Conservation (phyloP, 2,888 invertebrate genomes). For the Lagria hirta region DNA sequence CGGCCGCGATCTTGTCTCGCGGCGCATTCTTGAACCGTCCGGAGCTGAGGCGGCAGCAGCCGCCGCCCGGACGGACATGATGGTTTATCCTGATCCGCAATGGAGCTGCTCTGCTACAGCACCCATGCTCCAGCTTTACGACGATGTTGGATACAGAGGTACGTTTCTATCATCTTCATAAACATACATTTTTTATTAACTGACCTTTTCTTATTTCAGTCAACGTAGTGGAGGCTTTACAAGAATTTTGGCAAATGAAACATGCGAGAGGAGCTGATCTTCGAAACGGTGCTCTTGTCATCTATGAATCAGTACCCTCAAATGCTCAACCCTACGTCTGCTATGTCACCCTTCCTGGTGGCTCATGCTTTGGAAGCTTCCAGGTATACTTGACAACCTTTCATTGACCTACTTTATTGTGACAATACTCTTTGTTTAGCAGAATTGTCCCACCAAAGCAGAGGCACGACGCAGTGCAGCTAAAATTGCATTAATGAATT, state of each 20-base stretch:
- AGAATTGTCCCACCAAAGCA: conserved; percentile 94
- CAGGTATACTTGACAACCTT: conserved; percentile 62
- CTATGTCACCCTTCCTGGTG: conserved; percentile 92
- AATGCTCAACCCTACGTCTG: conserved; percentile 91
- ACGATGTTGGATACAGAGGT: conserved; percentile 65
- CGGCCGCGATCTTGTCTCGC: conserved; percentile 49
- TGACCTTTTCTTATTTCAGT: conserved; percentile 59
- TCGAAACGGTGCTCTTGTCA: conserved; percentile 86
- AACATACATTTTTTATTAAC: conserved; percentile 15
- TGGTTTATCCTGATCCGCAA: conserved; percentile 67
- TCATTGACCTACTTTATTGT: conserved; percentile 1
- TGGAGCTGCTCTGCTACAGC: conserved; percentile 58
- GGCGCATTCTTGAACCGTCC: conserved; percentile 47
- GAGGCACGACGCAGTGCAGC: conserved; percentile 93
- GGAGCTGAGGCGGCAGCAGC: conserved; percentile 43
- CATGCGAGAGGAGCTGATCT: conserved; percentile 82
- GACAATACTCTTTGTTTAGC: conserved; percentile 35
- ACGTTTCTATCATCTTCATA: conserved; percentile 1
- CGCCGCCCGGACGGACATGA: conserved; percentile 48
- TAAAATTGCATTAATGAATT: conserved; percentile 95
- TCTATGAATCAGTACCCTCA: conserved; percentile 92
- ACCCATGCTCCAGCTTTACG: conserved; percentile 66
- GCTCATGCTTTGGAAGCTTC: conserved; percentile 94
- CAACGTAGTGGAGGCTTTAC: conserved; percentile 92
- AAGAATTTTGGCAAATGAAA: conserved; percentile 98